Conservation (phyloP, 2,113 vertebrate genomes). For the Cryptomyrus ogoouensis region DNA sequence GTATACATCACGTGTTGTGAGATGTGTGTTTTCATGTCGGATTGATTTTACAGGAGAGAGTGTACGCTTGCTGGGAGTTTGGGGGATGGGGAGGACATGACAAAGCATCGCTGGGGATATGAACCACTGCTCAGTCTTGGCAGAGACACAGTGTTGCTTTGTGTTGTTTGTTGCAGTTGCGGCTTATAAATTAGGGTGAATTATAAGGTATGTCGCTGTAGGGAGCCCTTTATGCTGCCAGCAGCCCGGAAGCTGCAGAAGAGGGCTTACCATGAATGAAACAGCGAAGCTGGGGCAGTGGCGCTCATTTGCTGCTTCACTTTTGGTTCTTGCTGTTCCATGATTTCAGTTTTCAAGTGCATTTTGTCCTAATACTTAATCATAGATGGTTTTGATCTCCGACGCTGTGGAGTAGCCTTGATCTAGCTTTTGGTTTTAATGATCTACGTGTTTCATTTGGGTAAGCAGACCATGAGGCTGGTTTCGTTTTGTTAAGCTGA, state of each 20-base stretch:
- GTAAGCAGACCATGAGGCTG: neutral
- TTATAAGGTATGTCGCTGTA: neutral
- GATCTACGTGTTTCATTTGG: neutral
- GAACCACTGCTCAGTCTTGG: neutral
- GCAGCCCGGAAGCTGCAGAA: neutral
- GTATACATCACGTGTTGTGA: neutral
- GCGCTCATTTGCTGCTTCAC: neutral
- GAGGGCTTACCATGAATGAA: neutral
- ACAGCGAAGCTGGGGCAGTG: neutral
- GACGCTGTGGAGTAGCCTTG: neutral
- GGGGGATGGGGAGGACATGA: neutral
- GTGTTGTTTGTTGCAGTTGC: neutral
- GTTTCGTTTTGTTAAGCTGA: neutral
- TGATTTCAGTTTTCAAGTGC: neutral
- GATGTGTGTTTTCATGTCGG: neutral
- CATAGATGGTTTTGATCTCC: neutral
- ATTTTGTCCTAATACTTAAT: neutral
- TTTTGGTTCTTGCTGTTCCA: neutral
- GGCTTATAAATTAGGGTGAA: neutral
- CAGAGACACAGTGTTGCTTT: constrained; percentile 1
- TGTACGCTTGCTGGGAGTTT: neutral
- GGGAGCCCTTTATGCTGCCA: neutral
- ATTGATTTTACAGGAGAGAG: neutral
- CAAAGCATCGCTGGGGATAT: neutral
- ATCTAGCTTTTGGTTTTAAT: neutral